Percentiles rank a stretch among this genome's conserved stretches.
Evolutionary conservation across 2,888 invertebrate genomes (phyloP).

Genomic region (Mellilla xanthometata): DNA sequence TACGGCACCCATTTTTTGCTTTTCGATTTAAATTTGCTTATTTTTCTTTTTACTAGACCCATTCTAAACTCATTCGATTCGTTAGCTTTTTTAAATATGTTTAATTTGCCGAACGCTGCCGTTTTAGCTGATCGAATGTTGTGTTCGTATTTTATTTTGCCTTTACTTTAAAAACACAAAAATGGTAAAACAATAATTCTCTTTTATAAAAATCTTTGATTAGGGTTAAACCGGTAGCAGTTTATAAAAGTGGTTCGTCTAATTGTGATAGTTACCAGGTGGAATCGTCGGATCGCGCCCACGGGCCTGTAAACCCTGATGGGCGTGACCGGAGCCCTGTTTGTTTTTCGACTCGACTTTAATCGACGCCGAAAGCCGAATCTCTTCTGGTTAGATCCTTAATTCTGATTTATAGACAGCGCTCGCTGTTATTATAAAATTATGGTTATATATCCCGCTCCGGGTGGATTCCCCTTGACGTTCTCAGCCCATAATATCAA

Average conservation of each 20-base stretch:
- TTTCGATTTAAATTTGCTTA: constrained; percentile 40
- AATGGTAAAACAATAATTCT: too few species aligned
- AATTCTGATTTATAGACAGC: constrained; percentile 76
- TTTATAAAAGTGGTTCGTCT: constrained; percentile 48
- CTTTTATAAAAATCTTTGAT: too few species aligned
- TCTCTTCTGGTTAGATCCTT: constrained; percentile 62
- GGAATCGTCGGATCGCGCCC: constrained; percentile 49
- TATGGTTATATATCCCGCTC: constrained; percentile 58
- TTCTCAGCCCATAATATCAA: constrained; percentile 72
- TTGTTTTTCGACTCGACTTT: constrained; percentile 72
- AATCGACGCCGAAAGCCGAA: constrained; percentile 67
- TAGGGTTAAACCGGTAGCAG: constrained; percentile 55
- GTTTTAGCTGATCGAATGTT: constrained; percentile 65
- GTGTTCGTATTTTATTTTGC: constrained; percentile 35
- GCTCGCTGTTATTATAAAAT: constrained; percentile 69
- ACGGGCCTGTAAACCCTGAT: constrained; percentile 46
- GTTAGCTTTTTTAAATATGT: constrained; percentile 39
- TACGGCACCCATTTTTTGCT: constrained; percentile 39
- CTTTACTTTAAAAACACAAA: too few species aligned
- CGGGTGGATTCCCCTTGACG: constrained; percentile 59
- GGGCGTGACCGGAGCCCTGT: constrained; percentile 58
- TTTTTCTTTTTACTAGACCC: constrained; percentile 40
- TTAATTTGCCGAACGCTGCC: constrained; percentile 61
- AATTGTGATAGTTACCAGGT: constrained; percentile 58
- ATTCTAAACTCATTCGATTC: constrained; percentile 45